Evolutionary conservation across 2,888 invertebrate genomes (phyloP).

Genomic region (Macrosoma leucophasiata): DNA sequence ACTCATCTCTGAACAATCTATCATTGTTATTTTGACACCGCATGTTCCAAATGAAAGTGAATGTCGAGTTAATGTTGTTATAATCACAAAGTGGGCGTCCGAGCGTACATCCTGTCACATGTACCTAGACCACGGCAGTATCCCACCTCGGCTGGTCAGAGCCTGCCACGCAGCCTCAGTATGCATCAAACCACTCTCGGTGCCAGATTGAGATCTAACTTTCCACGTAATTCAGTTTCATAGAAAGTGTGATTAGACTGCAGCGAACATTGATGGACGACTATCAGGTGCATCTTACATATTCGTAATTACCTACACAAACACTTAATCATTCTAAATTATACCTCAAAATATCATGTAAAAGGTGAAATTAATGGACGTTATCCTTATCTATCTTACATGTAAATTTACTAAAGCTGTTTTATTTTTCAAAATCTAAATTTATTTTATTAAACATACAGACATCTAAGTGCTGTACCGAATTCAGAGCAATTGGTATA

Average conservation of each 20-base stretch:
- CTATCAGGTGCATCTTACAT: slow-evolving; percentile 45
- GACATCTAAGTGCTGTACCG: background rate
- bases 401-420: no score
- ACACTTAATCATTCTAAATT: background rate
- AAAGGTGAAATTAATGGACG: no score
- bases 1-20: slow-evolving; percentile 18
- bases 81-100: slow-evolving; percentile 57
- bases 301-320: background rate
- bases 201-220: slow-evolving; percentile 33
- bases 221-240: slow-evolving; percentile 33
- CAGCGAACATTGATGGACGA: slow-evolving; percentile 48
- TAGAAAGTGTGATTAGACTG: slow-evolving; percentile 47
- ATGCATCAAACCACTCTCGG: slow-evolving; percentile 19
- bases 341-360: background rate
- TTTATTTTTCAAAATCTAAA: no score
- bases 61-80: slow-evolving; percentile 45
- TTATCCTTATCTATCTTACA: no score
- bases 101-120: slow-evolving; percentile 54
- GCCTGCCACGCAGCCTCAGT: no score
- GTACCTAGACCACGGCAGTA: slow-evolving; percentile 3
- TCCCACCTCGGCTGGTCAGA: slow-evolving; percentile 1
- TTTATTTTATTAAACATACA: no score
- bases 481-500: background rate
- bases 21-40: slow-evolving; percentile 25
- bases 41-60: slow-evolving; percentile 57